A percentile compares a stretch with the other conserved stretches of the same genome.
phyloP scores from a whole-genome alignment of 2,888 invertebrate genomes.

The Pristionchus arcanus region DNA sequence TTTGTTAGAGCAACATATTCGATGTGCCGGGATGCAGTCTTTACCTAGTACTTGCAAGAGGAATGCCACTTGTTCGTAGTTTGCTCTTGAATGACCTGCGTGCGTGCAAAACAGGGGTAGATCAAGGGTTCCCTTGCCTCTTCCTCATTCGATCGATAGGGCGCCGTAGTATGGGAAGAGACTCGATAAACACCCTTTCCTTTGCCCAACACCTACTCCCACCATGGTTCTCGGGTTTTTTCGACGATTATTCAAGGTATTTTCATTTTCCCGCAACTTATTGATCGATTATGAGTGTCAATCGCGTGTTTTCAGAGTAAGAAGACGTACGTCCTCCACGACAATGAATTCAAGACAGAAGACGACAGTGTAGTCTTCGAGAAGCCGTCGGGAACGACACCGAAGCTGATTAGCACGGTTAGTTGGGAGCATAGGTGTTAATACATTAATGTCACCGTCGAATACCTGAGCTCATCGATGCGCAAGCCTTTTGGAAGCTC shows the following conservation, averaged over 20 bases:
- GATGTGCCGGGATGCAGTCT: no score
- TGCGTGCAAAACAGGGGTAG: conserved; percentile 27
- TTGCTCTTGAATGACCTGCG: no score
- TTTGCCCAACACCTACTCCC: not conserved
- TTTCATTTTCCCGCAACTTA: not conserved
- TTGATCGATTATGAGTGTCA: not conserved
- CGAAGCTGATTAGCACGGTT: not conserved
- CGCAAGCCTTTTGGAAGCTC: no score
- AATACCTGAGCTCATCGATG: no score
- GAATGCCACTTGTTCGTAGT: no score
- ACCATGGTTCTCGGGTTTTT: conserved; percentile 35
- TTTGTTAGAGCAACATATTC: no score
- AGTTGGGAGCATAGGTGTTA: not conserved
- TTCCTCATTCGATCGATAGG: conserved; percentile 14
- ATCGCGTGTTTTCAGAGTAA: not conserved
- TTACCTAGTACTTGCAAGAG: no score
- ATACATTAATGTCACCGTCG: no score
- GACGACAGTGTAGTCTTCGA: not conserved
- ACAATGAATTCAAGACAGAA: not conserved
- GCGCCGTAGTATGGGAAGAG: not conserved
- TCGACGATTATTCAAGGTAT: conserved; percentile 35
- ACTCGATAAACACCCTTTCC: not conserved
- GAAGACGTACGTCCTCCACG: not conserved
- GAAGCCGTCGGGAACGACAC: not conserved
- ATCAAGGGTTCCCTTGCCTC: not conserved